Conservation (phyloP, 2,113 vertebrate genomes). For the Anoura caudifer region DNA sequence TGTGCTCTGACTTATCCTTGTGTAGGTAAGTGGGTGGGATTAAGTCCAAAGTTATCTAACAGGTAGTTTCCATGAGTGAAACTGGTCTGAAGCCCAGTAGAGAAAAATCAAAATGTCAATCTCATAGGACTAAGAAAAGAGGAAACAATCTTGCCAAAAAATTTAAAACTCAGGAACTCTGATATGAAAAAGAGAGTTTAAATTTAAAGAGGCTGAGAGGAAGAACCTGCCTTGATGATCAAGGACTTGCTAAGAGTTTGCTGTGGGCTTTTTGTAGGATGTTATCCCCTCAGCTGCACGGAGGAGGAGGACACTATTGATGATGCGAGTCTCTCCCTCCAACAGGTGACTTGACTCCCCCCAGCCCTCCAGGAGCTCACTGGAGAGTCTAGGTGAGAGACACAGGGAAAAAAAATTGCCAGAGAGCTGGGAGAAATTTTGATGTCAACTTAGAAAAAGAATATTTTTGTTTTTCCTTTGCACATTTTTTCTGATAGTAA, state of each 20-base stretch:
- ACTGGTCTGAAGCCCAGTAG: not conserved
- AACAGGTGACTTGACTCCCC: not conserved
- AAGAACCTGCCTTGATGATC: not conserved
- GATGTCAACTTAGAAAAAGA: not conserved
- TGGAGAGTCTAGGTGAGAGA: not conserved
- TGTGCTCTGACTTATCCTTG: not conserved
- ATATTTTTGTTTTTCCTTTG: not conserved
- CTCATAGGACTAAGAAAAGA: not conserved
- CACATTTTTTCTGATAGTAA: not conserved
- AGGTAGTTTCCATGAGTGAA: no score
- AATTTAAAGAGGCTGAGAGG: not conserved
- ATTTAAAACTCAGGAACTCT: not conserved
- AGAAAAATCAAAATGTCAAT: not conserved
- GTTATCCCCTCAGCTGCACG: no score
- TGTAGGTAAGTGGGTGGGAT: not conserved
- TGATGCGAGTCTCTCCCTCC: no score
- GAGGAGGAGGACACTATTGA: not conserved
- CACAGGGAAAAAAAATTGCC: not conserved
- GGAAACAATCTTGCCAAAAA: not conserved
- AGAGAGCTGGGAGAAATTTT: not conserved
- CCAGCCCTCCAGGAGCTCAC: not conserved
- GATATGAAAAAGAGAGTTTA: not conserved
- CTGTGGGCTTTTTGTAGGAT: not conserved
- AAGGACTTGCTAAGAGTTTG: not conserved
- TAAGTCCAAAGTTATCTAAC: not conserved